These are phyloP conservation scores for Emys orbicularis DNA, from an alignment of 2,797 vertebrate species.

Conservation along the genomic window DNA sequence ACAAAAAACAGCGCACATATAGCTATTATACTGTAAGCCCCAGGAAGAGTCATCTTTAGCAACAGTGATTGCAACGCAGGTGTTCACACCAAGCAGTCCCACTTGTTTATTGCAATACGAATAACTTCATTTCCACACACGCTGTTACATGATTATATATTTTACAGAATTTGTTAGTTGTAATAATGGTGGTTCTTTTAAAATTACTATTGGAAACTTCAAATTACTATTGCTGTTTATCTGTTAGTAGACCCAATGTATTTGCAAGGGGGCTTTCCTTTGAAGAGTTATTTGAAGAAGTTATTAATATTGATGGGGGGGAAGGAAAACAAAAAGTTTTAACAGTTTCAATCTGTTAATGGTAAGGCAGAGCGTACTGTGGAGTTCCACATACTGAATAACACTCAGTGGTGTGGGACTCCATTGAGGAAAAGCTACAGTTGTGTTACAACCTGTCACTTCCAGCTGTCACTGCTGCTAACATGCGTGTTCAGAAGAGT, in stretches of 20 bases:
- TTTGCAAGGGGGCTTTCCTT: background rate
- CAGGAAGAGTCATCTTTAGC: background rate
- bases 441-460: background rate
- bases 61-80: background rate
- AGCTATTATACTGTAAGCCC: background rate
- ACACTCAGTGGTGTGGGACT: background rate
- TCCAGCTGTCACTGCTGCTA: accelerated
- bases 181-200: background rate
- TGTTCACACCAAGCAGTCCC: background rate
- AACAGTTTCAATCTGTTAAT: background rate
- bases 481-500: background rate
- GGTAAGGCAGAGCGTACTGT: background rate
- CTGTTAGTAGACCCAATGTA: background rate
- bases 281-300: background rate
- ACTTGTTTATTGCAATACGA: background rate
- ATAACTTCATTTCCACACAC: background rate
- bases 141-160: background rate
- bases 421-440: background rate
- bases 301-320: accelerated
- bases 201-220: background rate
- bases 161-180: background rate
- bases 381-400: background rate
- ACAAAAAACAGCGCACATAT: background rate
- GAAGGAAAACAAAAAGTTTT: background rate
- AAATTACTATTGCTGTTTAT: background rate